Percentiles rank a stretch among this genome's conserved stretches.
Evolutionary conservation across 1,140 invertebrate genomes (phyloP).

Genomic region (Lepidostoma basale): DNA sequence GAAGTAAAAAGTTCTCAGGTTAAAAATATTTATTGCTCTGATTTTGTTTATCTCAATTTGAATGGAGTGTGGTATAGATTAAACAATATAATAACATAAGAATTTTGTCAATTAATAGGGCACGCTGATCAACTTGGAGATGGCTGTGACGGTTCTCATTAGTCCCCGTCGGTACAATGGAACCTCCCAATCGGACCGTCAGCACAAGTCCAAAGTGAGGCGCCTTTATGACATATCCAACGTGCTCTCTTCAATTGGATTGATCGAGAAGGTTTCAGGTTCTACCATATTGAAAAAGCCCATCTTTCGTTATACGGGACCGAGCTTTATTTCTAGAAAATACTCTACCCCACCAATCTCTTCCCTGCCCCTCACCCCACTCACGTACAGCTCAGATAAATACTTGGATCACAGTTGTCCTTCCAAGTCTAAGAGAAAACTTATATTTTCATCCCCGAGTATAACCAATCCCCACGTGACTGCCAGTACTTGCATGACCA

Average conservation of each 20-base stretch:
- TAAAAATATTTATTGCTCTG: too few species aligned
- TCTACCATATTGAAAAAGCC: slow-evolving; percentile 67
- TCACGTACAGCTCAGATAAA: slow-evolving; percentile 49
- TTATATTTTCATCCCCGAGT: slow-evolving; percentile 56
- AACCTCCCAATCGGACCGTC: slow-evolving; percentile 56
- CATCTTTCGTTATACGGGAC: slow-evolving; percentile 72
- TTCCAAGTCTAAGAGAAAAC: slow-evolving; percentile 56
- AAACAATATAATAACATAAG: too few species aligned
- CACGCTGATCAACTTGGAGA: slow-evolving; percentile 70
- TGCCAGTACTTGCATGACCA: slow-evolving; percentile 45
- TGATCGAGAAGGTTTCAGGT: slow-evolving; percentile 69
- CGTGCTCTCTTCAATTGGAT: slow-evolving; percentile 71
- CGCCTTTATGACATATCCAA: slow-evolving; percentile 79
- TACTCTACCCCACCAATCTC: slow-evolving; percentile 4
- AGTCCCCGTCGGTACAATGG: slow-evolving; percentile 50
- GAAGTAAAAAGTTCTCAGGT: too few species aligned
- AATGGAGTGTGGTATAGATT: too few species aligned
- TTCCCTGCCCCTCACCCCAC: slow-evolving; percentile 51
- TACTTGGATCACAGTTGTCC: slow-evolving; percentile 52
- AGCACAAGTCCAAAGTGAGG: slow-evolving; percentile 70
- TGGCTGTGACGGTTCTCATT: slow-evolving; percentile 71
- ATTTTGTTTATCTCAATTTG: too few species aligned
- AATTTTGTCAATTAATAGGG: slow-evolving; percentile 59
- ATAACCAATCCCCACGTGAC: slow-evolving; percentile 46
- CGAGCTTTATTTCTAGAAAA: slow-evolving; percentile 47